phyloP scores from a whole-genome alignment of 2,113 vertebrate genomes.

The Raphicerus campestris region DNA sequence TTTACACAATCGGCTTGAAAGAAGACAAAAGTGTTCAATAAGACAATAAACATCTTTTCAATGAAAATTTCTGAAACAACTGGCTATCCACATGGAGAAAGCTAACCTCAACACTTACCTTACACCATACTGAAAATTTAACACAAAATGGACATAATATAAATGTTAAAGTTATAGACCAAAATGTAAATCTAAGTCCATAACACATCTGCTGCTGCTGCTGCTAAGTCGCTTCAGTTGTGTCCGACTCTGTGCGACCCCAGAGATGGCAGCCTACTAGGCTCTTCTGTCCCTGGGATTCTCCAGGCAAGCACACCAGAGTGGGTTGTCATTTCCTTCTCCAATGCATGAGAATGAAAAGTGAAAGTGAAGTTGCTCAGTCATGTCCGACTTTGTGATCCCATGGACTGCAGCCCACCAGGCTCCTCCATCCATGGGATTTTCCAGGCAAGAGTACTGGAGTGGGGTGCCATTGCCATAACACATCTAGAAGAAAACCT shows the following conservation, averaged over 20 bases:
- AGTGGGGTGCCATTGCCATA: not conserved
- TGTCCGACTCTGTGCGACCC: no score
- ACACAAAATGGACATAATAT: not conserved
- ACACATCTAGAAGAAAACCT: not conserved
- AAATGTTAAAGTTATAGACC: not conserved
- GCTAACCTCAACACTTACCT: not conserved
- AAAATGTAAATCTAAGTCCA: not conserved
- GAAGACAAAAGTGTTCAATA: not conserved
- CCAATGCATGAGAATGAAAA: no score
- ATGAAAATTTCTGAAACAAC: not conserved
- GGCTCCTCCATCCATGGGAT: no score
- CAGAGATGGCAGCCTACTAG: no score
- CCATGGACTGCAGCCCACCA: no score
- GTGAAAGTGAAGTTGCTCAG: no score
- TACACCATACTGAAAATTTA: not conserved
- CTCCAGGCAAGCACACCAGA: no score
- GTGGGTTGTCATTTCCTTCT: no score
- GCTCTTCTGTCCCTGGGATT: no score
- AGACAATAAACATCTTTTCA: not conserved
- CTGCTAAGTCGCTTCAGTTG: no score
- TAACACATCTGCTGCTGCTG: not conserved
- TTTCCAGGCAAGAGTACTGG: no score
- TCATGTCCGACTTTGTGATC: no score
- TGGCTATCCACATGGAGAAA: not conserved
- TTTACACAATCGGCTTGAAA: not conserved